These are phyloP conservation scores for Heliothis virescens DNA, from an alignment of 1,140 invertebrate species.

Conservation along the genomic window DNA sequence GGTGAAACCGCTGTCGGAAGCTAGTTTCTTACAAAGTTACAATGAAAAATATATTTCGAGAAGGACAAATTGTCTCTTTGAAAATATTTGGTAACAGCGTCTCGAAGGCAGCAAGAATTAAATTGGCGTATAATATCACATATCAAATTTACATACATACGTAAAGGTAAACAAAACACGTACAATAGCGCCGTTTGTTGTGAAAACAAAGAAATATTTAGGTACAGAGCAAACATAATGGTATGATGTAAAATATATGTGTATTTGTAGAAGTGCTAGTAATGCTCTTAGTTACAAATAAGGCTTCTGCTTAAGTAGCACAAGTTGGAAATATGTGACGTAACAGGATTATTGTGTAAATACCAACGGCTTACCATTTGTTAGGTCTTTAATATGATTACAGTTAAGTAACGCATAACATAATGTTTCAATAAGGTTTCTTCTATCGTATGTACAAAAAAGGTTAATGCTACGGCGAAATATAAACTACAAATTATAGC, in stretches of 20 bases:
- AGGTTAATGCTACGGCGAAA: no score
- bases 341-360: not conserved
- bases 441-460: no score
- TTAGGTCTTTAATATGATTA: not conserved
- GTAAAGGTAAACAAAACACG: conserved; percentile 1
- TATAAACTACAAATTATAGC: no score
- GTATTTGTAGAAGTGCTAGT: not conserved
- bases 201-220: conserved; percentile 2
- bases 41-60: not conserved
- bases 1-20: no score
- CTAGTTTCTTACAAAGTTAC: not conserved
- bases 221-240: not conserved
- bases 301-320: conserved; percentile 5
- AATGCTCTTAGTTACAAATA: not conserved
- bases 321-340: not conserved
- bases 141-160: not conserved
- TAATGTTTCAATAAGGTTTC: no score
- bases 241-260: not conserved
- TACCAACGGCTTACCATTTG: not conserved
- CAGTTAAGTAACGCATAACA: not conserved
- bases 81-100: no score
- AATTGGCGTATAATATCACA: not conserved
- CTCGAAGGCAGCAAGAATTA: no score
- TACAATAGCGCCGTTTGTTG: not conserved
- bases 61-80: not conserved